phyloP scores from a whole-genome alignment of 2,888 invertebrate genomes.

The Chromoteleia sp. region DNA sequence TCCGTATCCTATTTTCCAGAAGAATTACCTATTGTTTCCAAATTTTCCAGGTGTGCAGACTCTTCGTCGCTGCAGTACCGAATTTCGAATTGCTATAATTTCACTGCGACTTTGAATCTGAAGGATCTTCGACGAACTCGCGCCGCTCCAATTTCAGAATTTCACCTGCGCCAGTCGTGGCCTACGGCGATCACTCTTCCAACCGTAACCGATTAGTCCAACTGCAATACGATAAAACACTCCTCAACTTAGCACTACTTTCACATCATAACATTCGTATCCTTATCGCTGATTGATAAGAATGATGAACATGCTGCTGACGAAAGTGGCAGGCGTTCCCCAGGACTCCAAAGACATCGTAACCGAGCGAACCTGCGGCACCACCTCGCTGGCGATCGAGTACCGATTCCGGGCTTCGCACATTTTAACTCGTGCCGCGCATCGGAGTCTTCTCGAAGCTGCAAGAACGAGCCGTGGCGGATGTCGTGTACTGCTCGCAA shows the following conservation, averaged over 20 bases:
- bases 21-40: not conserved
- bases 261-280: slow-evolving; percentile 14
- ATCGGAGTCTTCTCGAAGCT: slow-evolving; percentile 15
- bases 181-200: too few species aligned
- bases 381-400: slow-evolving; percentile 54
- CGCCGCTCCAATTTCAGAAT: too few species aligned
- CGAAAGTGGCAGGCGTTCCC: slow-evolving; percentile 74
- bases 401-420: slow-evolving; percentile 55
- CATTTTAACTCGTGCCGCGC: slow-evolving; percentile 52
- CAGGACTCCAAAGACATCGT: slow-evolving; percentile 78
- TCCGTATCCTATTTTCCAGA: not conserved
- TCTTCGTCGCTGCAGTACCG: too few species aligned
- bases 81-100: too few species aligned
- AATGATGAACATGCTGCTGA: slow-evolving; percentile 77
- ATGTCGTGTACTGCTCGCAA: slow-evolving; percentile 71
- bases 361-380: slow-evolving; percentile 71
- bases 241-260: too few species aligned
- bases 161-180: too few species aligned
- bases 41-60: not conserved
- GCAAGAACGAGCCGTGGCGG: slow-evolving; percentile 1
- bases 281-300: slow-evolving; percentile 66
- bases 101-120: too few species aligned
- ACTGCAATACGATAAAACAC: too few species aligned
- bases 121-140: too few species aligned
- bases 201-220: not conserved